These are phyloP conservation scores for Microctonus hyperodae DNA, from an alignment of 2,888 invertebrate genomes.

Conservation along the genomic window DNA sequence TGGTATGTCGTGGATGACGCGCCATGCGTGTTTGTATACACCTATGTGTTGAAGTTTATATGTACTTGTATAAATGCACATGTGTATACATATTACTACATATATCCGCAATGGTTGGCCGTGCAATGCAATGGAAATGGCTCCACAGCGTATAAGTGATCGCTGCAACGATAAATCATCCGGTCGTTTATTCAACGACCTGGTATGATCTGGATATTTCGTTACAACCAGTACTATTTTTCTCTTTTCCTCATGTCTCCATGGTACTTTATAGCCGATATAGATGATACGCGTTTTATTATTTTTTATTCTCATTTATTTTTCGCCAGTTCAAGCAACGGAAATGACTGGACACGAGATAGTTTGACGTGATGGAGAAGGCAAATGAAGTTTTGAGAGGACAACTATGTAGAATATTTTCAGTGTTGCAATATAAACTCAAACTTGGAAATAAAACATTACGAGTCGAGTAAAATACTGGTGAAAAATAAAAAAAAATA, in stretches of 20 bases:
- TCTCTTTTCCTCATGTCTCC: constrained; percentile 8
- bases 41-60: neutral
- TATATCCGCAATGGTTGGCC: constrained; percentile 9
- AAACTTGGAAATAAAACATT: neutral
- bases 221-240: too few relatives aligned
- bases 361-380: constrained; percentile 8
- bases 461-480: constrained; percentile 9
- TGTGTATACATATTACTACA: too few relatives aligned
- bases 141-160: constrained; percentile 30
- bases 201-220: constrained; percentile 26
- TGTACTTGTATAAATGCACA: constrained; percentile 6
- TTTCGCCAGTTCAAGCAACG: constrained; percentile 5
- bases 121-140: constrained; percentile 35
- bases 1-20: constrained; percentile 26
- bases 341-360: constrained; percentile 23
- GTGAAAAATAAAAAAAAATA: constrained; percentile 9
- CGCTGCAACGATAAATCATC: constrained; percentile 40
- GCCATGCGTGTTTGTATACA: constrained; percentile 9
- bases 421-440: constrained; percentile 8
- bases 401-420: neutral
- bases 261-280: constrained; percentile 24
- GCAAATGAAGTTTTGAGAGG: constrained; percentile 6
- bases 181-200: constrained; percentile 37
- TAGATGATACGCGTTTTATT: constrained; percentile 3
- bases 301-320: constrained; percentile 11